phyloP scores from a whole-genome alignment of 1,140 invertebrate genomes.

The Phymorhynchus buccinoides region DNA sequence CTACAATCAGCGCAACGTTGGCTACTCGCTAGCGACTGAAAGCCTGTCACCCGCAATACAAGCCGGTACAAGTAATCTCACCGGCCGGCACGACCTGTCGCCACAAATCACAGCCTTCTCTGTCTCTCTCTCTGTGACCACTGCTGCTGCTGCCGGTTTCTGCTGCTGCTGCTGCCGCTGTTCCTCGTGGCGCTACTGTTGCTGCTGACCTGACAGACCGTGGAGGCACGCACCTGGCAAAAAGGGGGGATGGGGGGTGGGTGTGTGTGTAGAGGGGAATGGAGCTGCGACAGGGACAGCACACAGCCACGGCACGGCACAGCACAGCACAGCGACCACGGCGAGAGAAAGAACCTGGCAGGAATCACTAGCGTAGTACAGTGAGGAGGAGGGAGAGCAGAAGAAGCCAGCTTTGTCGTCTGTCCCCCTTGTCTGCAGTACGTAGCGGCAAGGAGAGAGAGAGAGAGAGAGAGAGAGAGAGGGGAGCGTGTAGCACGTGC shows the following conservation, averaged over 20 bases:
- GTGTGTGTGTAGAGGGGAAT: too few relatives aligned
- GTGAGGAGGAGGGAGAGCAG: background rate
- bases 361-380: too few relatives aligned
- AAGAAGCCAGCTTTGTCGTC: background rate
- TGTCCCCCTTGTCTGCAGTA: too few relatives aligned
- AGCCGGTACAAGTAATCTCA: too few relatives aligned
- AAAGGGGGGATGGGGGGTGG: too few relatives aligned
- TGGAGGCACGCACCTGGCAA: background rate
- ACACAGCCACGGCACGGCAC: slow-evolving; percentile 5
- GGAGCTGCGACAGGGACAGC: too few relatives aligned
- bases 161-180: too few relatives aligned
- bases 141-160: background rate
- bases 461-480: too few relatives aligned
- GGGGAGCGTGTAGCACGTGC: background rate
- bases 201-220: background rate
- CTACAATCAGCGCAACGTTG: too few relatives aligned
- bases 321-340: background rate
- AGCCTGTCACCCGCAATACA: background rate
- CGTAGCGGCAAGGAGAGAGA: too few relatives aligned
- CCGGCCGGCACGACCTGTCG: background rate
- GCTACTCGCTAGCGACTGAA: background rate
- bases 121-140: background rate
- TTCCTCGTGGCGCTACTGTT: background rate
- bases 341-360: background rate
- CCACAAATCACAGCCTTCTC: background rate